Evolutionary conservation across 2,113 vertebrate species (phyloP).

Genomic region (Tupaia tana): DNA sequence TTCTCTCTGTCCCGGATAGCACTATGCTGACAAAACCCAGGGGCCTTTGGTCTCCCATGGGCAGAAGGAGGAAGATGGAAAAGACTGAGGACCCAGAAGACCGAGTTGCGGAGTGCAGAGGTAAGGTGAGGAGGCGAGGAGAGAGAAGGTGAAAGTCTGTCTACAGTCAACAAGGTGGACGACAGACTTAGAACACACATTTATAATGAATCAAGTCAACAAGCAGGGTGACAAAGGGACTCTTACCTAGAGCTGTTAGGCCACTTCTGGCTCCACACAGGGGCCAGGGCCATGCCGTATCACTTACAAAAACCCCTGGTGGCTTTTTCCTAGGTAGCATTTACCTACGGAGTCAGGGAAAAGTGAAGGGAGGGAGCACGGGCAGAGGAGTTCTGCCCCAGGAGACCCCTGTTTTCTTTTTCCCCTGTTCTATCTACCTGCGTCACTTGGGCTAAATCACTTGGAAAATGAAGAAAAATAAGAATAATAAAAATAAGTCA

Average conservation of each 20-base stretch:
- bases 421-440: not conserved
- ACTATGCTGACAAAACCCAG: not conserved
- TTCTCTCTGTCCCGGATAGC: not conserved
- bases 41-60: not conserved
- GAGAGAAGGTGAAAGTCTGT: not conserved
- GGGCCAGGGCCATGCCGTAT: not conserved
- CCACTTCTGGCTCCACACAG: not conserved
- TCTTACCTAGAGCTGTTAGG: conserved; percentile 15
- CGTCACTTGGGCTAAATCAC: not conserved
- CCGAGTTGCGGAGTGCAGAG: not conserved
- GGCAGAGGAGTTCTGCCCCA: no score
- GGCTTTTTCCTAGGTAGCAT: conserved; percentile 4
- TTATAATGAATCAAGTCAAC: not conserved
- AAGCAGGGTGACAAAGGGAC: not conserved
- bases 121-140: not conserved
- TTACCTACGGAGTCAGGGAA: not conserved
- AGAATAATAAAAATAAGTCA: not conserved
- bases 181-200: not conserved
- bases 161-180: not conserved
- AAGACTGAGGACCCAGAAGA: not conserved
- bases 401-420: not conserved
- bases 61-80: not conserved
- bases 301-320: conserved; percentile 8
- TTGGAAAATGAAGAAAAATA: not conserved
- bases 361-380: not conserved